Evolutionary conservation across 2,797 vertebrate species (phyloP), one percentile per base, ranked within the genome.

Genomic region (Cheirogaleus major): DNA sequence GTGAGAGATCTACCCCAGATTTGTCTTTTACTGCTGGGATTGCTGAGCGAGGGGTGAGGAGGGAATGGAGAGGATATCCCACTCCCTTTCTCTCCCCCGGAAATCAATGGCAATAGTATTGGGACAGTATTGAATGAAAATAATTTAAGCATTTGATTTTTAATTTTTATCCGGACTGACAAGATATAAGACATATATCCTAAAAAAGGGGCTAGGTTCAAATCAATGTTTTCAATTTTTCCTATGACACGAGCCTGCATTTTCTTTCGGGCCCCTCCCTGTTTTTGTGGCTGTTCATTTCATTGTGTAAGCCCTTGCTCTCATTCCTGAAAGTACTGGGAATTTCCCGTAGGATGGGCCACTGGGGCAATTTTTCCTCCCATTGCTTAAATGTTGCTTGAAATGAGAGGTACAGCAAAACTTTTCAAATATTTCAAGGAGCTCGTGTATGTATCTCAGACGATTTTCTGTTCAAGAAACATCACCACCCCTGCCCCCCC

Each of bases 371-470:
- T 25, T 73, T 76, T 91, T 23, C 27, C 45, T 89, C 32, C 79
- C 1, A 1, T 30, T 30, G 35, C 91, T 93, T 76, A 70, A 67
- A 70, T 14, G 18, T 67, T 75, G 61, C 69, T 96, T 38, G 88
- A 88, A 73, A 50, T 65, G 73, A 93, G 30, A 76, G 84, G 43
- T 52, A 35, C 5, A 27, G 63, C 65, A 65, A 78, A 93, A 86
- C 67, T 95, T 97, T 85, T 65, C 14, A 63, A 88, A 85, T 85
- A 69, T 89, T 80, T 94, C 70, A 41, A 70, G 61, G 57, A 86
- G n/a, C 7, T 69, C 73, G 45, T 57, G 57, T 48, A 48, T 83
- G 45, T 43, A 38, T 83, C 59, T 84, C 43, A 13, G 43, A 73
- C 3, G 20, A 50, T 81, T 57, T 79, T 86, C 73, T 55, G 23